These are phyloP conservation scores for Deilephila porcellus DNA, from an alignment of 2,888 invertebrate genomes.

Conservation along the genomic window DNA sequence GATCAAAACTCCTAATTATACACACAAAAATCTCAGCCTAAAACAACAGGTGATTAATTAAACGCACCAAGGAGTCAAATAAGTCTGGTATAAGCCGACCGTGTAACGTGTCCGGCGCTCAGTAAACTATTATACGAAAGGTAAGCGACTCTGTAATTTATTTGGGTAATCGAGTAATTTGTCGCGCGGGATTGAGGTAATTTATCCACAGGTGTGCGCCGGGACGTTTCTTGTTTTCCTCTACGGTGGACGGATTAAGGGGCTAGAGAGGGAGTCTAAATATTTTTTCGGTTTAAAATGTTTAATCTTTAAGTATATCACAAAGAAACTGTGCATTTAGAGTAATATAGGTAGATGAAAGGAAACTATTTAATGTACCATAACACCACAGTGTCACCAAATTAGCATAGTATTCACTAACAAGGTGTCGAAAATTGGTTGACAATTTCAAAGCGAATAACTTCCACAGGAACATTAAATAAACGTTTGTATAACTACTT, in stretches of 20 bases:
- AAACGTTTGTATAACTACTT: too few relatives aligned
- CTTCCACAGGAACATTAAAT: too few relatives aligned
- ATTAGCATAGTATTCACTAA: too few relatives aligned
- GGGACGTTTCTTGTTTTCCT: slow-evolving; percentile 51
- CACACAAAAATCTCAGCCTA: neutral
- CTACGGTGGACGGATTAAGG: slow-evolving; percentile 9
- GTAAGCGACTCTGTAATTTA: slow-evolving; percentile 68
- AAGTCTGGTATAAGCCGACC: slow-evolving; percentile 44
- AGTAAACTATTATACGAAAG: slow-evolving; percentile 53
- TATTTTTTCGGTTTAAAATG: neutral
- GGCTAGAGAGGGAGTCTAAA: neutral
- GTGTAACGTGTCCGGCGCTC: slow-evolving; percentile 48
- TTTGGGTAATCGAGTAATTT: slow-evolving; percentile 74
- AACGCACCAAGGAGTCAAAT: slow-evolving; percentile 7
- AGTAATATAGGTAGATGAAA: too few relatives aligned
- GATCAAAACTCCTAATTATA: neutral
- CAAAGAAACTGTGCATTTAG: too few relatives aligned
- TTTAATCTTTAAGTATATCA: neutral
- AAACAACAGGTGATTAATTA: slow-evolving; percentile 31
- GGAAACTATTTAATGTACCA: too few relatives aligned
- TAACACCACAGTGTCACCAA: too few relatives aligned
- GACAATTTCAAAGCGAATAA: too few relatives aligned
- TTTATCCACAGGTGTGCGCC: slow-evolving; percentile 64
- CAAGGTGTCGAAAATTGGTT: too few relatives aligned
- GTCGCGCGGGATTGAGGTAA: slow-evolving; percentile 66